A percentile compares a stretch with the other conserved stretches of the same genome.
Evolutionary conservation across 2,113 vertebrate species (phyloP).

Genomic region (Himantopus leucocephalus): DNA sequence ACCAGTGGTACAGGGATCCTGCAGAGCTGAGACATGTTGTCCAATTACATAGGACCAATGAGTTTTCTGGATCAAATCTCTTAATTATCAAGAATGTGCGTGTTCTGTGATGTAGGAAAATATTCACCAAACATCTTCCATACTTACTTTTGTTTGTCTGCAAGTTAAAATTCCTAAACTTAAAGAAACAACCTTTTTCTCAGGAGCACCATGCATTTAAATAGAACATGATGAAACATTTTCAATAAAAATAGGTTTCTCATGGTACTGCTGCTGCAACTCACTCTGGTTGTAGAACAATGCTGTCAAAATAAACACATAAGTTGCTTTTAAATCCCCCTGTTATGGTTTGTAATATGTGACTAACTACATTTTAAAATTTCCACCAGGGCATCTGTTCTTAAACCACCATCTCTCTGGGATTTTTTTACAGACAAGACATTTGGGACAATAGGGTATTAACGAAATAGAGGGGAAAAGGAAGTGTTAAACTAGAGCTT

Average conservation of each 20-base stretch:
- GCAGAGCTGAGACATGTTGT: background rate
- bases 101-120: background rate
- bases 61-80: background rate
- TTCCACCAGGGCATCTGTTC: background rate
- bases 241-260: background rate
- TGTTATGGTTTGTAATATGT: background rate
- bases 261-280: background rate
- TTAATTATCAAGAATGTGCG: background rate
- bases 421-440: background rate
- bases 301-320: background rate
- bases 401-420: background rate
- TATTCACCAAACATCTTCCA: background rate
- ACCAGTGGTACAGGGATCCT: background rate
- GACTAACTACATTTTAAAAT: background rate
- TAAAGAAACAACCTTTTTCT: background rate
- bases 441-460: background rate
- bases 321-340: background rate
- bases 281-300: background rate
- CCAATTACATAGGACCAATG: fast-evolving
- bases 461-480: background rate
- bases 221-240: background rate
- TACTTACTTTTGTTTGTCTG: background rate
- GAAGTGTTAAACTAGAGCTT: background rate
- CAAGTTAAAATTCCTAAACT: background rate
- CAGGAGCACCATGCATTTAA: background rate